Conservation (phyloP, 2,888 invertebrate species). For the Lepas anatifera region DNA sequence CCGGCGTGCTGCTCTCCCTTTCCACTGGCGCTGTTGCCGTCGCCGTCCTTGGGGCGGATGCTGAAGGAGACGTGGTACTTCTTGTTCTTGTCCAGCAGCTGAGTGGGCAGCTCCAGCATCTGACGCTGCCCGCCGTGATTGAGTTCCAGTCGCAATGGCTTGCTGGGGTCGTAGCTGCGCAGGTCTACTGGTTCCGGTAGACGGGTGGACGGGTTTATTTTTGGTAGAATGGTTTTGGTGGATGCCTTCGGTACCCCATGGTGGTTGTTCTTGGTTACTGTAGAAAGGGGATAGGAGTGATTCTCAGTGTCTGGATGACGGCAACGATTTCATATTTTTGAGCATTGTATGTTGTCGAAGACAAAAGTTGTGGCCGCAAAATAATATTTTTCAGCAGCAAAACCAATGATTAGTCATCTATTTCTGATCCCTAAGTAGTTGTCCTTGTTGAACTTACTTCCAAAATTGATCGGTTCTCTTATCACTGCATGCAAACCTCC, state of each 20-base stretch:
- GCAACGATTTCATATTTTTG: too few relatives aligned
- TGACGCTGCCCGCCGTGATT: conserved; percentile 74
- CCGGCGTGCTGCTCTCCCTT: too few relatives aligned
- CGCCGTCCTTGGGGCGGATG: conserved; percentile 37
- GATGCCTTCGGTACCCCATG: conserved; percentile 56
- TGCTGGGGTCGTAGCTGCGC: conserved; percentile 31
- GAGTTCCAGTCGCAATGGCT: conserved; percentile 50
- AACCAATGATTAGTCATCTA: too few relatives aligned
- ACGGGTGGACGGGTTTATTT: conserved; percentile 13
- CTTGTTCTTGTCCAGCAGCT: conserved; percentile 74
- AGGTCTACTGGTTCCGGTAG: conserved; percentile 29
- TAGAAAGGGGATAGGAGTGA: not conserved
- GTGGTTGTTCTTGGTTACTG: conserved; percentile 66
- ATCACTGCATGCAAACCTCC: too few relatives aligned
- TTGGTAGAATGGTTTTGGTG: conserved; percentile 18
- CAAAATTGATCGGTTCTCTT: too few relatives aligned
- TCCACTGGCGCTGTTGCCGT: not conserved
- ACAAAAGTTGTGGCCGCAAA: too few relatives aligned
- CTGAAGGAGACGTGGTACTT: conserved; percentile 87
- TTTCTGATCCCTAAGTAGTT: too few relatives aligned
- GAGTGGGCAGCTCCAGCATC: conserved; percentile 66
- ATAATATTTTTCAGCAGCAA: too few relatives aligned
- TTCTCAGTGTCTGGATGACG: too few relatives aligned
- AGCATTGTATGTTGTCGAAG: too few relatives aligned
- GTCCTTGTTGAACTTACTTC: too few relatives aligned